Evolutionary conservation across 2,797 vertebrate genomes (phyloP), one percentile per base, ranked within the genome.

Genomic region (Phrynocephalus guinanensis): DNA sequence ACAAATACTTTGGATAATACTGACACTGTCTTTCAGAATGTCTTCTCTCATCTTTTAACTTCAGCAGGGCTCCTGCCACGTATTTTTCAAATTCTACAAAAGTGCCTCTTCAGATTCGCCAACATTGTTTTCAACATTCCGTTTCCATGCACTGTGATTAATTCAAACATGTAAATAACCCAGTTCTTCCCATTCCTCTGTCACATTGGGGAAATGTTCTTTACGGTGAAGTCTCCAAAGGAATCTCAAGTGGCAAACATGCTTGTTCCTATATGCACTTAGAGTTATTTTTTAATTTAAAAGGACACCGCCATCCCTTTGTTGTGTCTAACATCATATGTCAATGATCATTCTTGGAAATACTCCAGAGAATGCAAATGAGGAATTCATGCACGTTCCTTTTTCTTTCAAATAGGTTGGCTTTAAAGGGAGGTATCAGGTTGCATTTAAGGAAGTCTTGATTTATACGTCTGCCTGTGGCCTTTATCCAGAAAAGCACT

Each of bases 201-300:
- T 90, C 60, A 15, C 11, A 91, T 60, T 33, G 26, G 26, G 44
- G 86, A 91, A 52, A 22, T 48, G 28, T 15, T 80, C 60, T 87
- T 91, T 87, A 60, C 75, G 92, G 90, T 87, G 76, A 83, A 15
- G 13, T 89, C 60, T 83, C 50, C 48, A 2, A 4, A 85, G 1
- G 52, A 79, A 33, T 89, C 16, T 92, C 85, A 72, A 5, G 26
- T 68, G 91, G 89, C 76, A 92, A 91, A 68, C 3, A n/a, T 3
- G 89, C 48, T 24, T 5, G 1, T 84, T 89, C 15, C 2, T 90
- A 81, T 0, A 78, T 1, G 6, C 86, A 71, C 52, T 72, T 91
- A 18, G 16, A 63, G 76, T 87, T 89, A 60, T 80, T 50, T 71
- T 91, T 90, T 70, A 83, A 91, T 90, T 92, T 91, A 88, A 92